These are phyloP conservation scores for Cheilinus undulatus DNA, from an alignment of 2,113 vertebrate species.

Conservation along the genomic window DNA sequence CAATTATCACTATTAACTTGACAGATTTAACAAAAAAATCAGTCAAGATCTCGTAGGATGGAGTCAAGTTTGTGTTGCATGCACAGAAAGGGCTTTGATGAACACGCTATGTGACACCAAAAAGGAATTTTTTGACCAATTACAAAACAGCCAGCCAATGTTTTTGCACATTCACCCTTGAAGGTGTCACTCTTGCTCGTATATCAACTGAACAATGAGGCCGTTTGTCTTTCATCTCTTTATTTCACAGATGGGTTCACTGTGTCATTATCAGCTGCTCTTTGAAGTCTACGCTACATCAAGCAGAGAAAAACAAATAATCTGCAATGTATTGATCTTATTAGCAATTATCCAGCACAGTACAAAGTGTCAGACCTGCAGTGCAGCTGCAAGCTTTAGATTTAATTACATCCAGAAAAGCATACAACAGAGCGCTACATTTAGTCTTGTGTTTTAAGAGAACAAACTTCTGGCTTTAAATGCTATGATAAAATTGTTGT, in stretches of 20 bases:
- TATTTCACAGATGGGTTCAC: constrained; percentile 66
- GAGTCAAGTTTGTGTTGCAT: too few relatives aligned
- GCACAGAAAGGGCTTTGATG: too few relatives aligned
- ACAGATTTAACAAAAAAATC: too few relatives aligned
- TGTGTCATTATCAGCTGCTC: constrained; percentile 41
- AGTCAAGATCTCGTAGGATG: too few relatives aligned
- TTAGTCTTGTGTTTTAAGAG: neutral
- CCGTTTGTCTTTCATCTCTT: constrained; percentile 49
- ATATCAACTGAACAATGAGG: neutral
- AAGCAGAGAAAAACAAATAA: constrained; percentile 41
- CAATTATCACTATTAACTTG: too few relatives aligned
- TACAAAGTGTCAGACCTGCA: neutral
- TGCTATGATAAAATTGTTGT: neutral
- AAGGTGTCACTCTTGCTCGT: constrained; percentile 14
- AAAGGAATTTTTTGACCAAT: constrained; percentile 1
- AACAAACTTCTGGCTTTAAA: constrained; percentile 2
- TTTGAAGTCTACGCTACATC: constrained; percentile 23
- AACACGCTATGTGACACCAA: too few relatives aligned
- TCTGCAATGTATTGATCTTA: constrained; percentile 61
- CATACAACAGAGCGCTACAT: neutral
- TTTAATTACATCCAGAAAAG: constrained; percentile 4
- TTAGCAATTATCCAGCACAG: constrained; percentile 21
- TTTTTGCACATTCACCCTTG: constrained; percentile 21
- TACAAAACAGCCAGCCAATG: constrained; percentile 15
- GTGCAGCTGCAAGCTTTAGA: neutral